These are phyloP conservation scores for Dendrocopos noguchii DNA, from an alignment of 2,113 vertebrate species.

Conservation along the genomic window DNA sequence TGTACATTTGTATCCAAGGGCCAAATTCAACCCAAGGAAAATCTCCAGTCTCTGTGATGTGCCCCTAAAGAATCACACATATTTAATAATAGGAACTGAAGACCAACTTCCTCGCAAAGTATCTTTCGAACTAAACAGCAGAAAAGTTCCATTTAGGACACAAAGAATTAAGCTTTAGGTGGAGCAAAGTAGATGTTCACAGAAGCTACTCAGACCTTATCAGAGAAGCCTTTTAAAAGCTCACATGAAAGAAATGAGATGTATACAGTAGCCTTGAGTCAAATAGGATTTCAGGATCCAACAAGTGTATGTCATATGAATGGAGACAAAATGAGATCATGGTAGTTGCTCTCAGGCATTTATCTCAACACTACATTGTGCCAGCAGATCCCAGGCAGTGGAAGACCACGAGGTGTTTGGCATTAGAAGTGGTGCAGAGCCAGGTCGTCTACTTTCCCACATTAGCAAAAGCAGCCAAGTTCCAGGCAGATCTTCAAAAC, in stretches of 20 bases:
- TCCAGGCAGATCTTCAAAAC: not conserved
- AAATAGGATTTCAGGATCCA: slow-evolving; percentile 34
- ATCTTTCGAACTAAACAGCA: not conserved
- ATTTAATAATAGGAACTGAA: slow-evolving; percentile 35
- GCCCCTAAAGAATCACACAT: not conserved
- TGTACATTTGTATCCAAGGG: slow-evolving; percentile 29
- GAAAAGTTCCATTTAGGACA: slow-evolving; percentile 45
- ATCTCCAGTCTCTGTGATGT: slow-evolving; percentile 37
- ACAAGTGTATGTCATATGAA: not conserved
- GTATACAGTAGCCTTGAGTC: slow-evolving; percentile 10
- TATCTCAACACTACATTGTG: slow-evolving; percentile 25
- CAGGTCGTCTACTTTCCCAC: not conserved
- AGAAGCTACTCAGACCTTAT: slow-evolving; percentile 22
- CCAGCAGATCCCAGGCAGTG: not conserved
- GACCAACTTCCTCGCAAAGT: not conserved
- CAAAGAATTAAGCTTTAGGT: not conserved
- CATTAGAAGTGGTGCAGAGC: not conserved
- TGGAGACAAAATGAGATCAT: slow-evolving; percentile 47
- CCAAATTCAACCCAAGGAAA: slow-evolving; percentile 44
- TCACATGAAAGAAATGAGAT: slow-evolving; percentile 33
- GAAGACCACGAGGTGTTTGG: slow-evolving; percentile 1
- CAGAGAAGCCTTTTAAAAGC: slow-evolving; percentile 30
- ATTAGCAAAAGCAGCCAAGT: not conserved
- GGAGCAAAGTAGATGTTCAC: not conserved
- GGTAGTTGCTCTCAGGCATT: slow-evolving; percentile 36